Evolutionary conservation across 2,888 invertebrate genomes (phyloP).

Genomic region (Allygus modestus): DNA sequence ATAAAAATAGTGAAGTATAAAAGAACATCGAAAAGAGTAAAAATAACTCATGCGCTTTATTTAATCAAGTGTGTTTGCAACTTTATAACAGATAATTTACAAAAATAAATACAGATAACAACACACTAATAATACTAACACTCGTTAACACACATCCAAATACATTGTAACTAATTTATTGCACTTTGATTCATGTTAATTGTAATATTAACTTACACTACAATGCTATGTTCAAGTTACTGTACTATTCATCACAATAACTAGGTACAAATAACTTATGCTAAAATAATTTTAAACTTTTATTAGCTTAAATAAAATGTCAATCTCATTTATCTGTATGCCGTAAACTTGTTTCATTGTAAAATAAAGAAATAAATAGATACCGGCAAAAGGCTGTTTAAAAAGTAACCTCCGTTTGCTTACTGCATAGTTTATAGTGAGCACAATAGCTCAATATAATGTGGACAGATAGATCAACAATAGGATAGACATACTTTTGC

Average conservation of each 20-base stretch:
- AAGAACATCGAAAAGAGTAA: not conserved
- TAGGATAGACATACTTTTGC: not conserved
- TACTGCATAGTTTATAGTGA: too few relatives aligned
- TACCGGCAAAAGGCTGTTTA: too few relatives aligned
- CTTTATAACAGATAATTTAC: conserved; percentile 6
- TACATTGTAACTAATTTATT: not conserved
- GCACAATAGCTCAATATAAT: too few relatives aligned
- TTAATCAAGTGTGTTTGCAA: not conserved
- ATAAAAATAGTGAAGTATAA: too few relatives aligned
- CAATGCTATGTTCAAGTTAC: not conserved
- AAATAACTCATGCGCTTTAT: not conserved
- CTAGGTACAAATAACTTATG: not conserved
- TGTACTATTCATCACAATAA: not conserved
- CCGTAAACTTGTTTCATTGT: not conserved
- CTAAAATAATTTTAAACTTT: not conserved
- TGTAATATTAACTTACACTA: not conserved
- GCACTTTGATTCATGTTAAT: conserved; percentile 3
- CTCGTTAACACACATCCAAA: not conserved
- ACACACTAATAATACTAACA: not conserved
- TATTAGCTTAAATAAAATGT: not conserved
- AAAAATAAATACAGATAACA: conserved; percentile 7
- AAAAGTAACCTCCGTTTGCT: too few relatives aligned
- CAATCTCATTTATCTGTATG: not conserved
- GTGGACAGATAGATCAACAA: too few relatives aligned
- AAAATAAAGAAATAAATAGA: too few relatives aligned